phyloP scores from a whole-genome alignment of 64 coral and sea anemone species.

The Stichodactyla mertensii region DNA sequence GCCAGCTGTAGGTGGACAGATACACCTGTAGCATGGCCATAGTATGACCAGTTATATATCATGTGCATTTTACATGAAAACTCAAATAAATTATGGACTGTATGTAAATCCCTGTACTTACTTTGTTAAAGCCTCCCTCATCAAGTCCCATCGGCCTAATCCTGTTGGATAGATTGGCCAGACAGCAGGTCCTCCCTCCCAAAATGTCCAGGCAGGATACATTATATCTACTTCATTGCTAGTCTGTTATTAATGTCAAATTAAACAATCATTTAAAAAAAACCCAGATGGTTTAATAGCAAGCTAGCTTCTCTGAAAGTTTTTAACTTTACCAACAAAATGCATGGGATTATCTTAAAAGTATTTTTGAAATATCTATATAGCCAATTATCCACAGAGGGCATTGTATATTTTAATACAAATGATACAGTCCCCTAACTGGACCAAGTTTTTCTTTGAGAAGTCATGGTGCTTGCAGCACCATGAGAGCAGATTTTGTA shows the following conservation, averaged over 20 bases:
- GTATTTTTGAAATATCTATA: not conserved
- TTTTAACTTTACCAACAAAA: too few relatives aligned
- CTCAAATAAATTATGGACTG: too few relatives aligned
- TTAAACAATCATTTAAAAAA: not conserved
- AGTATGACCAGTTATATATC: too few relatives aligned
- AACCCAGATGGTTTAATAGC: not conserved
- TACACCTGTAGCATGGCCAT: too few relatives aligned
- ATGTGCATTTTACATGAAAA: not conserved
- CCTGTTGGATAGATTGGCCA: constrained; percentile 99
- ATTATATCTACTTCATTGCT: constrained; percentile 84
- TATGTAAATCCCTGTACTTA: constrained; percentile 18
- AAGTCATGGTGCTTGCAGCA: too few relatives aligned
- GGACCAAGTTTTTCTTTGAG: too few relatives aligned
- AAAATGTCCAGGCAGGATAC: constrained; percentile 99
- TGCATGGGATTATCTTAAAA: not conserved
- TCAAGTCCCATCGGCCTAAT: constrained; percentile 93
- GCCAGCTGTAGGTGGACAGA: too few relatives aligned
- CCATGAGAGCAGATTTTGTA: too few relatives aligned
- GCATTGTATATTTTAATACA: not conserved
- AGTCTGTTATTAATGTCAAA: constrained; percentile 40
- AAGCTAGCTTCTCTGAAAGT: too few relatives aligned
- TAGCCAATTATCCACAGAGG: not conserved
- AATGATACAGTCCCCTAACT: too few relatives aligned
- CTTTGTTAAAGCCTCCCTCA: constrained; percentile 87
- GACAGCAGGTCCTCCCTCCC: constrained; percentile 97